Conservation (phyloP, 1,140 invertebrate species). For the Mizuhopecten yessoensis region DNA sequence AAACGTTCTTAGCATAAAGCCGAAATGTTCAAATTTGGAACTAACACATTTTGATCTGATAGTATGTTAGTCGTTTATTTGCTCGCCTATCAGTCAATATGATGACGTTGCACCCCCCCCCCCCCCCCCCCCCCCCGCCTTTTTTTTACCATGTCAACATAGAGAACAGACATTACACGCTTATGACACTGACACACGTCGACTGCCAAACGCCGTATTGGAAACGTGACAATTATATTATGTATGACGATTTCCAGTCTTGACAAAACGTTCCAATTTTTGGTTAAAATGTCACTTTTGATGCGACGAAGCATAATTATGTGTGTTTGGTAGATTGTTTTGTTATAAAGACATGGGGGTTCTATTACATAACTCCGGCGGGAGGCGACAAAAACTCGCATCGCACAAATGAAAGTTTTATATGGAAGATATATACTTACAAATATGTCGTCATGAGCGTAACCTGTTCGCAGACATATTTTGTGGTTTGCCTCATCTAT, state of each 20-base stretch:
- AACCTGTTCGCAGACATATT: background rate
- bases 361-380: slow-evolving; percentile 17
- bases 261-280: slow-evolving; percentile 12
- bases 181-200: slow-evolving; percentile 14
- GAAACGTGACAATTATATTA: slow-evolving; percentile 39
- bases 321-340: slow-evolving; percentile 12
- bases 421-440: background rate
- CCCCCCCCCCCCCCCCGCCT: too few relatives aligned
- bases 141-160: too few relatives aligned
- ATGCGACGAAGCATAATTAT: slow-evolving; percentile 17
- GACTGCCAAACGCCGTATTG: background rate
- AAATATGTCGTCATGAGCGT: too few relatives aligned
- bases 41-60: background rate
- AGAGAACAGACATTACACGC: background rate
- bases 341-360: background rate
- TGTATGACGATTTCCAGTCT: slow-evolving; percentile 20
- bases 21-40: background rate
- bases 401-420: background rate
- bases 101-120: background rate
- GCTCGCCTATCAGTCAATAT: background rate
- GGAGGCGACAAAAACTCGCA: slow-evolving; percentile 15
- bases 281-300: slow-evolving; percentile 16
- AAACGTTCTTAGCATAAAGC: background rate
- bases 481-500: background rate
- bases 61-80: background rate